Evolutionary conservation across 2,797 vertebrate species (phyloP), one percentile per base, ranked within the genome.

Genomic region (Urosaurus nigricauda): DNA sequence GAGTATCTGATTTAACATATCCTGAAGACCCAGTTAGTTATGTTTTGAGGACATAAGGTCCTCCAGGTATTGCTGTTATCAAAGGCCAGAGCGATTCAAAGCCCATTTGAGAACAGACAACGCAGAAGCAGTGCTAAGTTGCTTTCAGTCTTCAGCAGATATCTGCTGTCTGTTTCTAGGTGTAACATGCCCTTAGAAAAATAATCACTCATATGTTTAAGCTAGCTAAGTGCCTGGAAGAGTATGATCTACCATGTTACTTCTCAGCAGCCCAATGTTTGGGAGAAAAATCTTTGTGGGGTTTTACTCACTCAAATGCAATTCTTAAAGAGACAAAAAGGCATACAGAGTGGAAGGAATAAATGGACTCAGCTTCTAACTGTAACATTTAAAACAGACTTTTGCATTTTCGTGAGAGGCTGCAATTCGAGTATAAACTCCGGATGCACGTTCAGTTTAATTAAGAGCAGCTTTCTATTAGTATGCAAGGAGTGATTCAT

Each of bases 161-260:
- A 82, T 88, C 32, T 63, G 79, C 17, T 3, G 51, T 43, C 91
- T 81, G 24, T 5, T 73, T 90, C 91, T 92, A 81, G 92, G 85
- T 65, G 40, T 65, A 68, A 53, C 56, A 40, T 43, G 87, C 53
- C 79, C 24, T 82, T 56, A 80, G 51, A 71, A 80, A 81, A 87
- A 63, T 47, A 60, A 81, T 29, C 56, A 60, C 89, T 17, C 40
- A 81, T 68, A 86, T 94, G 82, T 94, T 89, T 90, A 81, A 85
- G 77, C 90, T 63, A 91, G 80, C 84, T 80, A 95, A 51, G 88
- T 91, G 92, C 21, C 79, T 85, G 90, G 86, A 90, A 93, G 85
- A 92, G 63, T 79, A 60, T 93, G 92, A 90, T 81, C 77, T 83
- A 82, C 29, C 1, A 29, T 86, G 90, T 92, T 93, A 87, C 88